A percentile compares a stretch with the other conserved stretches of the same genome.
Evolutionary conservation across 2,113 vertebrate genomes (phyloP).

Genomic region (Bos indicus): DNA sequence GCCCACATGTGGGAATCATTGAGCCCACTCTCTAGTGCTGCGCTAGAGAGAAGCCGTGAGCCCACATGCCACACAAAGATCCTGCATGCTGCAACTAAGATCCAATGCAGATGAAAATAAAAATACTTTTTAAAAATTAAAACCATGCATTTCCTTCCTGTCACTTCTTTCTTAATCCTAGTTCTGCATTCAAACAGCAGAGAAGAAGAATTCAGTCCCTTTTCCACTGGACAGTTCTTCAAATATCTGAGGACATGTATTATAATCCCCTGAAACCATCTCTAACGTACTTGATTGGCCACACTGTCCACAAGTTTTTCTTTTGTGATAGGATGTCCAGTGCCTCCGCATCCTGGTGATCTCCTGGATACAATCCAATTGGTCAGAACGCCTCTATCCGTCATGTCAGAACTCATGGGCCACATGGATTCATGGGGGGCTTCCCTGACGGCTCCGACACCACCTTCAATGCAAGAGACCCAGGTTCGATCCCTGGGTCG

Average conservation of each 20-base stretch:
- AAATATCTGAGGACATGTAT: background rate
- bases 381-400: background rate
- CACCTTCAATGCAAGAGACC: background rate
- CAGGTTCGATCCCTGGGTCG: background rate
- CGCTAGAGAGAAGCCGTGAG: background rate
- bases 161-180: background rate
- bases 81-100: background rate
- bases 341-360: background rate
- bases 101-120: background rate
- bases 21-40: background rate
- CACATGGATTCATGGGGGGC: background rate
- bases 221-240: background rate
- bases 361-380: rapidly evolving
- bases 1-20: background rate
- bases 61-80: background rate
- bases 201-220: background rate
- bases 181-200: background rate
- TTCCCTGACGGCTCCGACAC: background rate
- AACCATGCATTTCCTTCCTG: background rate
- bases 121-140: background rate
- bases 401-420: background rate
- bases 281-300: background rate
- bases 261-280: background rate
- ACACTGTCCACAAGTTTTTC: background rate
- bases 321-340: background rate